phyloP scores from a whole-genome alignment of 1,140 invertebrate species.

The Thalassaphorura encarpata region DNA sequence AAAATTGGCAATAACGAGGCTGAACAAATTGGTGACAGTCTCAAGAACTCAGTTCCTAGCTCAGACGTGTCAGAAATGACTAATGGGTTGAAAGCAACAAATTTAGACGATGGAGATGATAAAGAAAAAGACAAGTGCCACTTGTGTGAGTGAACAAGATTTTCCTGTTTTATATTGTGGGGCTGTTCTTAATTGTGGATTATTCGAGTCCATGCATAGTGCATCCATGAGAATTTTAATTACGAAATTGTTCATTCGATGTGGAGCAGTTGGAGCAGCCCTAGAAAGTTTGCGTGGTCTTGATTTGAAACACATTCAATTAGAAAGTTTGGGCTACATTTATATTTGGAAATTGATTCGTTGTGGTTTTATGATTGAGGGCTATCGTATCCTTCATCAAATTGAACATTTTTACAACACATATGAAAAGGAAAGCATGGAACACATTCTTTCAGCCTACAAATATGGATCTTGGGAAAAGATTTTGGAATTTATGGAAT shows the following conservation, averaged over 20 bases:
- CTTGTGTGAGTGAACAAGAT: slow-evolving; percentile 15
- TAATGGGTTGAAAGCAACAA: too few relatives aligned
- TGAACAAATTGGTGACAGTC: too few relatives aligned
- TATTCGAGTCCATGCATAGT: slow-evolving; percentile 61
- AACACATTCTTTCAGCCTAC: slow-evolving; percentile 83
- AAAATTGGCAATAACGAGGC: not conserved
- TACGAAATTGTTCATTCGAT: slow-evolving; percentile 57
- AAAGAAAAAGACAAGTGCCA: too few relatives aligned
- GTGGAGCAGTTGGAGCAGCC: slow-evolving; percentile 44
- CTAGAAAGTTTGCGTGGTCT: slow-evolving; percentile 42
- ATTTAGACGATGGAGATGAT: too few relatives aligned
- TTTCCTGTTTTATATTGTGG: slow-evolving; percentile 37
- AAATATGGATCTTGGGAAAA: slow-evolving; percentile 89
- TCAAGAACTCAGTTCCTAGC: too few relatives aligned
- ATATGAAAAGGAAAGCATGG: slow-evolving; percentile 81
- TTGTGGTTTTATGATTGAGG: slow-evolving; percentile 55
- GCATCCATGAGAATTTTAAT: slow-evolving; percentile 65
- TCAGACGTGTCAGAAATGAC: too few relatives aligned
- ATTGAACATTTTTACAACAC: slow-evolving; percentile 76
- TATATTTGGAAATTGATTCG: slow-evolving; percentile 60
- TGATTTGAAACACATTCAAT: slow-evolving; percentile 88
- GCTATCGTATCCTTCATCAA: slow-evolving; percentile 51
- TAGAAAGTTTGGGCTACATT: slow-evolving; percentile 80
- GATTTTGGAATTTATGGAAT: slow-evolving; percentile 79
- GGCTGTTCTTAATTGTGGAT: slow-evolving; percentile 55